phyloP scores from a whole-genome alignment of 1,140 invertebrate species.

The Drosophila yakuba region DNA sequence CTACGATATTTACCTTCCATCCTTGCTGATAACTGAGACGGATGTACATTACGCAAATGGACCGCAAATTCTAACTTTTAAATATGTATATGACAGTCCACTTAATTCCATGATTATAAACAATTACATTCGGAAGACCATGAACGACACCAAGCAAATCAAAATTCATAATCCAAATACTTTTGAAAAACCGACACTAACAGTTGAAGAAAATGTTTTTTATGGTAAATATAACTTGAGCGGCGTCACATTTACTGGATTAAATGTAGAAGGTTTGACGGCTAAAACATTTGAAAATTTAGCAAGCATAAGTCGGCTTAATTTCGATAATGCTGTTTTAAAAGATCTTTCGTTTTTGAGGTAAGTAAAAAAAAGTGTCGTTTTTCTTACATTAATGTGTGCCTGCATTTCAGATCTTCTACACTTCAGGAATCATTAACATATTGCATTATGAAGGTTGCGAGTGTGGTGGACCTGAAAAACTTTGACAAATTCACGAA shows the following conservation, averaged over 20 bases:
- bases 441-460: not conserved
- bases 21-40: not conserved
- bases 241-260: not conserved
- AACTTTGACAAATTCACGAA: not conserved
- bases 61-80: not conserved
- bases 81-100: not conserved
- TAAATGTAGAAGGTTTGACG: not conserved
- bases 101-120: not conserved
- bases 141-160: not conserved
- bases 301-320: not conserved
- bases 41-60: not conserved
- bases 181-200: not conserved
- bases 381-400: no score
- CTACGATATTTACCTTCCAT: not conserved
- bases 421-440: not conserved
- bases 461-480: not conserved
- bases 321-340: not conserved
- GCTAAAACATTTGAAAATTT: not conserved
- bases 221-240: not conserved
- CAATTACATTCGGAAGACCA: not conserved
- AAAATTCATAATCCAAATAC: not conserved
- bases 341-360: not conserved
- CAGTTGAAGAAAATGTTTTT: not conserved
- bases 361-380: not conserved
- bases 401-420: conserved; percentile 1